Conservation (phyloP, 1,140 invertebrate genomes). For the Adoxophyes honmai region DNA sequence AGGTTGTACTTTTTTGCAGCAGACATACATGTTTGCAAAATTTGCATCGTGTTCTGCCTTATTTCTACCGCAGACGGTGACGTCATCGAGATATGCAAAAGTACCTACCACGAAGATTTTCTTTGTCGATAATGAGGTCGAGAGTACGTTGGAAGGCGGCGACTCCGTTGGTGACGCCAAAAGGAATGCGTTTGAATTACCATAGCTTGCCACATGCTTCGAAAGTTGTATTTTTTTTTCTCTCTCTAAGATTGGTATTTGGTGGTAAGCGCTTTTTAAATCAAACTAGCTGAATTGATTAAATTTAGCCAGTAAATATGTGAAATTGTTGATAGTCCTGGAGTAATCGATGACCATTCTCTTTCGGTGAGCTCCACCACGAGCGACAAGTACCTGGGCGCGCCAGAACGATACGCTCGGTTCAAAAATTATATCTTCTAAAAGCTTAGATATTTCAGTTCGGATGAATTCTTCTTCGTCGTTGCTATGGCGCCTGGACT, state of each 20-base stretch:
- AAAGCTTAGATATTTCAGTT: neutral
- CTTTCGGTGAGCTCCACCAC: neutral
- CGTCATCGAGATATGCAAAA: conserved; percentile 23
- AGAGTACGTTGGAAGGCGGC: conserved; percentile 15
- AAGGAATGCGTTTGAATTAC: too few species aligned
- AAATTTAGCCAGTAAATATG: conserved; percentile 12
- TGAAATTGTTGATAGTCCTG: conserved; percentile 24
- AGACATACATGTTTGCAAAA: neutral
- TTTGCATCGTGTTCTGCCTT: conserved; percentile 21
- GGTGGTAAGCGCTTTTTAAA: conserved; percentile 6
- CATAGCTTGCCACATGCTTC: neutral
- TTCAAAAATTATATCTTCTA: neutral
- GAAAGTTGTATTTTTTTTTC: conserved; percentile 21
- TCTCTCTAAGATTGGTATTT: conserved; percentile 19
- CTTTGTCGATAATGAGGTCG: conserved; percentile 1
- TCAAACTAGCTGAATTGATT: conserved; percentile 6
- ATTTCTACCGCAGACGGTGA: conserved; percentile 23
- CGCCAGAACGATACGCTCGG: neutral
- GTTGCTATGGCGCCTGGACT: neutral
- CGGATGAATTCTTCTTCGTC: neutral
- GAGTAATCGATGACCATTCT: conserved; percentile 8
- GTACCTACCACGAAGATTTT: conserved; percentile 17
- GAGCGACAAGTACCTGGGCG: neutral
- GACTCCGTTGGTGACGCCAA: conserved; percentile 6
- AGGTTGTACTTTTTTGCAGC: conserved; percentile 7